These are phyloP conservation scores for Polypterus senegalus DNA, from an alignment of 2,113 vertebrate species.

Conservation along the genomic window DNA sequence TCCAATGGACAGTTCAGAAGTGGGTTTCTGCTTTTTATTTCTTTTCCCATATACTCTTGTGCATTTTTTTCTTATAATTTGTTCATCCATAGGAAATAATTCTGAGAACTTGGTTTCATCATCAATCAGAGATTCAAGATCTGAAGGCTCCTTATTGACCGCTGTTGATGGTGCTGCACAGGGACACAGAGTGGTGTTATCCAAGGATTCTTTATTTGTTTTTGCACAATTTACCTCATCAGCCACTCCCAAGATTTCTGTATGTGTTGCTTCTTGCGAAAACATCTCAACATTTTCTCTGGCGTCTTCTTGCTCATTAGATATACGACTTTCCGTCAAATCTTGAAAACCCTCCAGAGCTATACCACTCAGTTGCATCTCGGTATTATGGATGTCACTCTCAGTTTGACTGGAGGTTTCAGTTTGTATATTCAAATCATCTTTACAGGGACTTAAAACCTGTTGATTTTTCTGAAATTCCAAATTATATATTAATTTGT, in stretches of 20 bases:
- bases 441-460: too few species aligned
- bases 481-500: too few species aligned
- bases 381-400: too few species aligned
- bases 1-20: background rate
- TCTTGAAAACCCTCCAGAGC: too few species aligned
- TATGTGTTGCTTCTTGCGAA: slow-evolving; percentile 19
- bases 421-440: too few species aligned
- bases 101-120: slow-evolving; percentile 75
- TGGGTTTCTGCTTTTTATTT: slow-evolving; percentile 54
- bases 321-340: too few species aligned
- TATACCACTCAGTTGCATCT: too few species aligned
- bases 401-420: too few species aligned
- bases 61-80: slow-evolving; percentile 67
- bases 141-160: slow-evolving; percentile 18
- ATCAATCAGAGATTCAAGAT: slow-evolving; percentile 57
- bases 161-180: slow-evolving; percentile 25
- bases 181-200: slow-evolving; percentile 20
- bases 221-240: slow-evolving; percentile 43
- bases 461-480: too few species aligned
- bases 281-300: too few species aligned
- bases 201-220: slow-evolving; percentile 25
- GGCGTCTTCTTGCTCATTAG: too few species aligned
- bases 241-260: slow-evolving; percentile 33
- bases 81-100: slow-evolving; percentile 70
- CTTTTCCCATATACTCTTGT: slow-evolving; percentile 75